phyloP scores from a whole-genome alignment of 2,113 vertebrate genomes.

The Calyptomena viridis region DNA sequence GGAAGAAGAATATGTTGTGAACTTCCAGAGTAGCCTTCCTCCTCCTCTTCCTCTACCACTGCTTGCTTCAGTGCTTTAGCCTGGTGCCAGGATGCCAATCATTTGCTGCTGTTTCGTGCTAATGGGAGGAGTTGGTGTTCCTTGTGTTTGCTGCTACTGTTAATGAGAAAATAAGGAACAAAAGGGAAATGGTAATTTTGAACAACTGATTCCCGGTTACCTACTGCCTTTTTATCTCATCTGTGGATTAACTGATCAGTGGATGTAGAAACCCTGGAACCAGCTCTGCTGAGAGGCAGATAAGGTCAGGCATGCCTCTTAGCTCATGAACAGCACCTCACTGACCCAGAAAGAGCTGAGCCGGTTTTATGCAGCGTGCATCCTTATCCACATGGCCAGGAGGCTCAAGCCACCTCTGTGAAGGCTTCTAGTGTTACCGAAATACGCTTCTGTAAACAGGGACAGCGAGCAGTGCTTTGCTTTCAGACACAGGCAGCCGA shows the following conservation, averaged over 20 bases:
- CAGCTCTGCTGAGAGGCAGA: constrained; percentile 21
- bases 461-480: neutral
- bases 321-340: constrained; percentile 19
- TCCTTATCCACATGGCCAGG: constrained; percentile 6
- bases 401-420: neutral
- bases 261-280: neutral
- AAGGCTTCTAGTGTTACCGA: neutral
- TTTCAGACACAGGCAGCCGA: neutral
- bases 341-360: constrained; percentile 39
- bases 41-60: neutral
- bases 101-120: constrained; percentile 18
- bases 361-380: neutral
- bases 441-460: neutral
- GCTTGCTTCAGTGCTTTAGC: neutral
- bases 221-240: neutral
- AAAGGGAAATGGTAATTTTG: neutral
- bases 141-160: neutral
- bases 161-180: neutral
- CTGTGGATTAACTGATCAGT: constrained; percentile 18
- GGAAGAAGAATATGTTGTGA: neutral
- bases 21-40: neutral
- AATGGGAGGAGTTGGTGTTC: neutral
- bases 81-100: neutral
- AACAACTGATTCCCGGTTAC: neutral
- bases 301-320: constrained; percentile 17